Conservation (phyloP, 2,888 invertebrate genomes). For the Caenorhabditis sp. region DNA sequence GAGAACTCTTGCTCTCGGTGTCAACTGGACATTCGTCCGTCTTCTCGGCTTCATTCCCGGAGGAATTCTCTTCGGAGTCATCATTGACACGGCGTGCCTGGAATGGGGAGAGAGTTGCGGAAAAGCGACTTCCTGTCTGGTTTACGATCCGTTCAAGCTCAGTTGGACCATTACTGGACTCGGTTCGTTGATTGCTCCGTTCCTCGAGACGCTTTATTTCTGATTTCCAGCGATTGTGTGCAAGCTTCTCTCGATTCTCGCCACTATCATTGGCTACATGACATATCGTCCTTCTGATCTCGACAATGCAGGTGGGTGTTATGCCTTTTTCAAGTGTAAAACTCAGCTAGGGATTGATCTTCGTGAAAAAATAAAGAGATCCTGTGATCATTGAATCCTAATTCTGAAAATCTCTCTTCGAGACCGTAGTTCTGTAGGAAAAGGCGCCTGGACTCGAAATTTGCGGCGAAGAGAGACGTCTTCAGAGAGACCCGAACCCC, state of each 20-base stretch:
- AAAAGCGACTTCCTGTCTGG: conserved; percentile 71
- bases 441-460: conserved; percentile 55
- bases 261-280: conserved; percentile 81
- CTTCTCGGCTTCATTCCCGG: conserved; percentile 81
- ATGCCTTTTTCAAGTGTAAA: no score
- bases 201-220: no score
- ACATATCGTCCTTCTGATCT: conserved; percentile 79
- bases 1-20: conserved; percentile 81
- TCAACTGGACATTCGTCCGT: conserved; percentile 82
- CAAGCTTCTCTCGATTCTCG: conserved; percentile 80
- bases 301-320: conserved; percentile 73
- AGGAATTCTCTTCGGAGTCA: conserved; percentile 81
- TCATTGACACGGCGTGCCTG: conserved; percentile 81
- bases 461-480: conserved; percentile 16
- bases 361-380: no score
- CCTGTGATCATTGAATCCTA: no score
- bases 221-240: conserved; percentile 82
- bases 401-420: no score
- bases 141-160: conserved; percentile 79
- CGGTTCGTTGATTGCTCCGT: no score
- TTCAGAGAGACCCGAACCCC: conserved; percentile 21
- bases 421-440: conserved; percentile 58
- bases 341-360: no score
- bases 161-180: conserved; percentile 81
- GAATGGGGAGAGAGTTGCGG: conserved; percentile 80